Base-by-base conservation (phyloP, 2,797 vertebrate genomes). In the Sus cebifrons region DNA sequence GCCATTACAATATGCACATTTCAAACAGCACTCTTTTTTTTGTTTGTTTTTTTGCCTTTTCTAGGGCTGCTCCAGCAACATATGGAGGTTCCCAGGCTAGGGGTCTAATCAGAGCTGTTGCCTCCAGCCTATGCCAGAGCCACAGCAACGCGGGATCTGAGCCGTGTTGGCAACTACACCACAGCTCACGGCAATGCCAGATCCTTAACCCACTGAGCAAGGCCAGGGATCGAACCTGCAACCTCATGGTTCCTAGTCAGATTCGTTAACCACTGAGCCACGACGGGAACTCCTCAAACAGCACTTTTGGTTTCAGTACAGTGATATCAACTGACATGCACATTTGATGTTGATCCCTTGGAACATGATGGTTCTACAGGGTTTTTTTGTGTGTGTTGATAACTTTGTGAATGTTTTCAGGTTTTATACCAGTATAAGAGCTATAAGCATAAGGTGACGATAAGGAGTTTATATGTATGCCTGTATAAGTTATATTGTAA, bases 361-460 rank as follows among this genome's bases (percentile, higher is more conserved):
- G 44, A 83, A 56, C 44, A 27, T 16, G 75, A 65, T 32, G n/a
- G 5, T 23, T 77, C 77, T 67, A 36, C 21, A 86, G 32, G 60
- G 70, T 74, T 27, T 15, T 85, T 73, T 32, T 32, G 2, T 32
- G 32, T 87, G 70, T 67, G 36, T 36, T 36, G 71, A 87, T 56
- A 40, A 81, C 29, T 64, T 70, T 40, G 27, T 52, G 58, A 60
- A 85, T 94, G 49, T 75, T 96, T 52, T 96, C 85, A 62, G 32
- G 9, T 67, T 89, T 81, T 87, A 40, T 40, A n/a, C 8, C 5
- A 17, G 10, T 27, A 29, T 60, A 90, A 89, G 4, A 85, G 29
- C 84, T 87, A n/a, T 64, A 77, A 60, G 54, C 29, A 49, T 49
- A 64, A 86, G 32, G 49, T 27, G 1, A 86, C 40, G 44, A 79